Conservation (phyloP, 1,140 invertebrate genomes). For the Drosophila ohnishii region DNA sequence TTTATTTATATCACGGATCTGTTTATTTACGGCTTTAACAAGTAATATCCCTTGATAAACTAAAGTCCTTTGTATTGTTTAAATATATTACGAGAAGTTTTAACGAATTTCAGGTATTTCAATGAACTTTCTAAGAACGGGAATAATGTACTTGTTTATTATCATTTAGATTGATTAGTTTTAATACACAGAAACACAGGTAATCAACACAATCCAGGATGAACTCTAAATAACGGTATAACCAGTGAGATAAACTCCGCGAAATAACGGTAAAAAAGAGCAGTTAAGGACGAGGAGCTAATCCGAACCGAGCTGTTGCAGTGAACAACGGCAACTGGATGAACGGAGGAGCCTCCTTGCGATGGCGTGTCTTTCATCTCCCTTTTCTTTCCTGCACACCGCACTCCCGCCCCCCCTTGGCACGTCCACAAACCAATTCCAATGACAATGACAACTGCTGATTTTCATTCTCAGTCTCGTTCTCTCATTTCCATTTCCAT, state of each 20-base stretch:
- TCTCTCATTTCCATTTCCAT: constrained; percentile 64
- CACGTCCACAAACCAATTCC: constrained; percentile 35
- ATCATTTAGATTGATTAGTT: too few species aligned
- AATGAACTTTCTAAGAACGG: too few species aligned
- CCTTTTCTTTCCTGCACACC: constrained; percentile 18
- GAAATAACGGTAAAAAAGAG: constrained; percentile 18
- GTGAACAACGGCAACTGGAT: constrained; percentile 59
- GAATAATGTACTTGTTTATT: too few species aligned
- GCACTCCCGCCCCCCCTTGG: not conserved
- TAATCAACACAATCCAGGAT: not conserved
- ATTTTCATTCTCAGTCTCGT: constrained; percentile 64
- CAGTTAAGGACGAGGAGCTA: constrained; percentile 16
- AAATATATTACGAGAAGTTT: too few species aligned
- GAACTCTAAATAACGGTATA: not conserved
- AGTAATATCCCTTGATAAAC: too few species aligned
- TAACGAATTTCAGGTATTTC: too few species aligned
- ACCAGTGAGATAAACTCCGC: constrained; percentile 3
- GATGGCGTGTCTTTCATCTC: constrained; percentile 51
- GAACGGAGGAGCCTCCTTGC: constrained; percentile 28
- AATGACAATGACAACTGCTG: constrained; percentile 74
- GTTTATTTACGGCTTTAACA: too few species aligned
- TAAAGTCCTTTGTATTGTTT: too few species aligned
- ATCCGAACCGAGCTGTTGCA: constrained; percentile 46
- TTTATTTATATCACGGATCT: too few species aligned
- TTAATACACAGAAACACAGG: not conserved